phyloP scores from a whole-genome alignment of 2,888 invertebrate genomes.

The Heliconius charithonia region DNA sequence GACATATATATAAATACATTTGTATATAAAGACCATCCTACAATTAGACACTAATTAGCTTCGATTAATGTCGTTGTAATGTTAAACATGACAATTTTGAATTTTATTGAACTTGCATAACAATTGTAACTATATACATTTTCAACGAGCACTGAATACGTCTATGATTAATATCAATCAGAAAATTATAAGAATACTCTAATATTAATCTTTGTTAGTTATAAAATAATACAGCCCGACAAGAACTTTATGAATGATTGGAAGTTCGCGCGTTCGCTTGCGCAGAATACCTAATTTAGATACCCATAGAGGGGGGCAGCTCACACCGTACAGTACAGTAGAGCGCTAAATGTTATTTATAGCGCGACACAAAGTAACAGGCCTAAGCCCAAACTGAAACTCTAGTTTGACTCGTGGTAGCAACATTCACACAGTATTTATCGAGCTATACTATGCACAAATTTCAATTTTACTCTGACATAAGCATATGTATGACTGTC shows the following conservation, averaged over 20 bases:
- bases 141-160: neutral
- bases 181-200: constrained; percentile 10
- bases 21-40: no score
- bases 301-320: no score
- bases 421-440: no score
- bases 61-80: neutral
- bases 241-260: no score
- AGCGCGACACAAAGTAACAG: no score
- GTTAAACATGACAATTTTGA: neutral
- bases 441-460: neutral
- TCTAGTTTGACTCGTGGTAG: no score
- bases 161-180: neutral
- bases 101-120: neutral
- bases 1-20: no score
- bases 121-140: neutral
- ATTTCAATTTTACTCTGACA: constrained; percentile 1
- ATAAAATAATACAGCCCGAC: neutral
- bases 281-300: no score
- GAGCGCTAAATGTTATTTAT: no score
- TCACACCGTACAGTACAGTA: no score
- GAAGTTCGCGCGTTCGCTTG: no score
- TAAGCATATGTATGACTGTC: constrained; percentile 6
- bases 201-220: neutral
- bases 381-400: no score
- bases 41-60: neutral